These are phyloP conservation scores for Centropyge bicolor DNA, from an alignment of 2,797 vertebrate genomes.

Conservation along the genomic window DNA sequence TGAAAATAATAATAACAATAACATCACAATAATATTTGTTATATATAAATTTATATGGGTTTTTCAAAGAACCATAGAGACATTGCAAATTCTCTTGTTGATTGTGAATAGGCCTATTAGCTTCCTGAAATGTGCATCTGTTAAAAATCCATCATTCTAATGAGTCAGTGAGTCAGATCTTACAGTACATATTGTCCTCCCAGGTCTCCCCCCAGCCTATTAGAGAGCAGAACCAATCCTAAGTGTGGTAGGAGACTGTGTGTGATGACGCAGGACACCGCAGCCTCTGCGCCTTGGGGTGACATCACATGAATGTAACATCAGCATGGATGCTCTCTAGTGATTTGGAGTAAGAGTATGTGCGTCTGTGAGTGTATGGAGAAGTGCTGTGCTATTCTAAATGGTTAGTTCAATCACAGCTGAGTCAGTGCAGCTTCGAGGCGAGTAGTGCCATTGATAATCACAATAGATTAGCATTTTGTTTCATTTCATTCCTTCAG, in stretches of 20 bases:
- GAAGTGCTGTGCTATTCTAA: slow-evolving; percentile 27
- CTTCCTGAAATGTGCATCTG: not conserved
- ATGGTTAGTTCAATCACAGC: slow-evolving; percentile 11
- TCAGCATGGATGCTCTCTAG: slow-evolving; percentile 42
- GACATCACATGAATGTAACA: slow-evolving; percentile 44
- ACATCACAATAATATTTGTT: too few species aligned
- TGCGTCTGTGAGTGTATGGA: slow-evolving; percentile 16
- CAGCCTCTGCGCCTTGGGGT: slow-evolving; percentile 21
- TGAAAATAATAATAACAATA: not conserved
- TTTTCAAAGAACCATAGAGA: not conserved
- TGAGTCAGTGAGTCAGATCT: slow-evolving; percentile 47
- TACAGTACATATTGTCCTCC: slow-evolving; percentile 38
- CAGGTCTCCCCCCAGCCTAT: slow-evolving; percentile 14
- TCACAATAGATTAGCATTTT: not conserved
- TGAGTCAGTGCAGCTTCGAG: slow-evolving; percentile 42
- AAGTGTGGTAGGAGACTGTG: slow-evolving; percentile 35
- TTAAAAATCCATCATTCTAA: slow-evolving; percentile 20
- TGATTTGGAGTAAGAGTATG: slow-evolving; percentile 24
- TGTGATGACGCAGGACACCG: slow-evolving; percentile 53
- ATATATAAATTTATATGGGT: not conserved
- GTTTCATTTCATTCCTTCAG: not conserved
- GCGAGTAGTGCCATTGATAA: not conserved
- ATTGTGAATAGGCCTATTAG: not conserved
- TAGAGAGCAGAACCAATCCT: slow-evolving; percentile 24
- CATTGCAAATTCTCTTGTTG: not conserved